phyloP scores from a whole-genome alignment of 2,888 invertebrate species.

The Pyrgus malvae region DNA sequence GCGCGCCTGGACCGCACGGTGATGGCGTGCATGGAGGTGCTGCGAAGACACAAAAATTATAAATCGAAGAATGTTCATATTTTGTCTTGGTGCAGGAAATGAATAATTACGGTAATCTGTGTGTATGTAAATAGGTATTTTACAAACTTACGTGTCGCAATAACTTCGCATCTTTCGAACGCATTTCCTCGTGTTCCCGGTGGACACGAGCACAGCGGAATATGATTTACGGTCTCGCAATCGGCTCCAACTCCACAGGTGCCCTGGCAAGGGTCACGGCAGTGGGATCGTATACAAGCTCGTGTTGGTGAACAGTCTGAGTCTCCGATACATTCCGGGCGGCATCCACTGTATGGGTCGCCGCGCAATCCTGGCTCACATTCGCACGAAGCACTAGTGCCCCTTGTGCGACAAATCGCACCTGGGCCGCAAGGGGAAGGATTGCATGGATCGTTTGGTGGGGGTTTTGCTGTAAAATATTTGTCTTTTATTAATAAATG shows the following conservation, averaged over 20 bases:
- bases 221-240: conserved; percentile 87
- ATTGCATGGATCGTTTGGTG: conserved; percentile 87
- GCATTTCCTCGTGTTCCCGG: conserved; percentile 86
- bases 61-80: too few species aligned
- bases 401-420: conserved; percentile 89
- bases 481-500: conserved; percentile 4
- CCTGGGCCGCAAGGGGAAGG: conserved; percentile 92
- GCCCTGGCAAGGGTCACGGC: conserved; percentile 91
- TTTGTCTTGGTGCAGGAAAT: too few species aligned
- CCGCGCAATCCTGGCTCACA: conserved; percentile 88
- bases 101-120: too few species aligned
- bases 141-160: conserved; percentile 60
- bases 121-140: too few species aligned
- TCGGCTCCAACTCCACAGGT: conserved; percentile 92
- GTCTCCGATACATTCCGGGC: conserved; percentile 93
- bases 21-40: conserved; percentile 86
- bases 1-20: conserved; percentile 90
- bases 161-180: conserved; percentile 82
- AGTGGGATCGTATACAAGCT: conserved; percentile 91
- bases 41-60: conserved; percentile 37
- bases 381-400: conserved; percentile 86
- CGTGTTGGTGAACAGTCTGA: conserved; percentile 92
- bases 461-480: conserved; percentile 60
- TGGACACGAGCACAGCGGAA: conserved; percentile 87
- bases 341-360: conserved; percentile 88